Evolutionary conservation across 1,140 invertebrate species (phyloP).

Genomic region (Apolygus lucorum): DNA sequence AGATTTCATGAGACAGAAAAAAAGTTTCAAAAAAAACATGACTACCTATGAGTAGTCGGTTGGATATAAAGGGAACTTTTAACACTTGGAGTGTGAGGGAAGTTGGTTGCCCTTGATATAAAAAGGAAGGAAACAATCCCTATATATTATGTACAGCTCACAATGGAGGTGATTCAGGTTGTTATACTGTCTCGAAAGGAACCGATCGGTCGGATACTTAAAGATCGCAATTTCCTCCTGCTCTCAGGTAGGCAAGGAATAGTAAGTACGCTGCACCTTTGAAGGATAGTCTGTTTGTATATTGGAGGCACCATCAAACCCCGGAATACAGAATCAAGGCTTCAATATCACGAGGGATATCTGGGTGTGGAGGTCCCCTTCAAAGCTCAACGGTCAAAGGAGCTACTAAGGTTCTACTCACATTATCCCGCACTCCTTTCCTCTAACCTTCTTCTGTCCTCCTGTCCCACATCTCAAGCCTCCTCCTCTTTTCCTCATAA

Average conservation of each 20-base stretch:
- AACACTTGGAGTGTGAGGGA: too few relatives aligned
- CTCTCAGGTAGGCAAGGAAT: slow-evolving; percentile 1
- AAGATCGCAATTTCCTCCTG: not conserved
- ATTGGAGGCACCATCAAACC: slow-evolving; percentile 3
- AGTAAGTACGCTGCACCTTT: slow-evolving; percentile 10
- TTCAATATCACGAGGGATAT: slow-evolving; percentile 7
- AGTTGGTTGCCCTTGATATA: too few relatives aligned
- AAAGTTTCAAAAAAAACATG: too few relatives aligned
- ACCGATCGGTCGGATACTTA: not conserved
- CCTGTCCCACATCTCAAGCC: not conserved
- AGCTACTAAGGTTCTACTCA: slow-evolving; percentile 3
- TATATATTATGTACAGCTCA: too few relatives aligned
- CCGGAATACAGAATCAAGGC: slow-evolving; percentile 6
- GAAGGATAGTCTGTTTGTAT: slow-evolving; percentile 1
- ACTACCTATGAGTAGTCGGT: too few relatives aligned
- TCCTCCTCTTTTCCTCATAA: not conserved
- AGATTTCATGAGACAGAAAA: too few relatives aligned
- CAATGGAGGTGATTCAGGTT: too few relatives aligned
- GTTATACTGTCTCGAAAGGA: too few relatives aligned
- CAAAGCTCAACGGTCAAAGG: slow-evolving; percentile 5
- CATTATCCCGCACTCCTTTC: not conserved
- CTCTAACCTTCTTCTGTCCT: not conserved
- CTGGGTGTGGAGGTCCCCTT: not conserved
- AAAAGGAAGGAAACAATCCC: too few relatives aligned
- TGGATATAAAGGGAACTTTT: too few relatives aligned